Evolutionary conservation across 2,113 vertebrate species (phyloP).

Genomic region (Uria lomvia): DNA sequence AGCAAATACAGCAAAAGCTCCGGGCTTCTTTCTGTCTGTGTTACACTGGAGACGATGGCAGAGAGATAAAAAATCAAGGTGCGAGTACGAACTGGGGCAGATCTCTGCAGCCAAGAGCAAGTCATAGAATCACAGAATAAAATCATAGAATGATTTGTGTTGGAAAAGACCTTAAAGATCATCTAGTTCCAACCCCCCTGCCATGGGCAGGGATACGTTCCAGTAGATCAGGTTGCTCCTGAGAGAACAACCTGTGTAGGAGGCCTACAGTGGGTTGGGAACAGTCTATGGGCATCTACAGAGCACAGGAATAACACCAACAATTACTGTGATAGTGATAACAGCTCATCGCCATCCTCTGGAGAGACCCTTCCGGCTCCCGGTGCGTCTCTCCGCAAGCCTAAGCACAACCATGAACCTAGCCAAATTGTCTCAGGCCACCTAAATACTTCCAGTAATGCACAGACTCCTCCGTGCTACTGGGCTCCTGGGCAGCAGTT

Average conservation of each 20-base stretch:
- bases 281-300: background rate
- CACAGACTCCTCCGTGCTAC: background rate
- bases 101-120: background rate
- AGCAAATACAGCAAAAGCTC: background rate
- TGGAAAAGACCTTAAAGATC: background rate
- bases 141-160: background rate
- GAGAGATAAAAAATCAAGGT: background rate
- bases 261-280: background rate
- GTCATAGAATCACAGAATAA: background rate
- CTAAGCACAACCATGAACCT: background rate
- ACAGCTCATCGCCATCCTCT: background rate
- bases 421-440: background rate
- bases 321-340: background rate
- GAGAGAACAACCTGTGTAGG: background rate
- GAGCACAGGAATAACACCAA: background rate
- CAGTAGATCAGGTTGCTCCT: background rate
- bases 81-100: background rate
- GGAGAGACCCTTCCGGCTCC: background rate
- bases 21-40: no score
- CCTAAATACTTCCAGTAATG: background rate
- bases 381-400: fast-evolving
- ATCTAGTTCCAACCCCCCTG: background rate
- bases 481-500: background rate
- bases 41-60: background rate
- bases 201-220: background rate